phyloP scores from a whole-genome alignment of 2,113 vertebrate genomes.

The Campylorhamphus procurvoides region DNA sequence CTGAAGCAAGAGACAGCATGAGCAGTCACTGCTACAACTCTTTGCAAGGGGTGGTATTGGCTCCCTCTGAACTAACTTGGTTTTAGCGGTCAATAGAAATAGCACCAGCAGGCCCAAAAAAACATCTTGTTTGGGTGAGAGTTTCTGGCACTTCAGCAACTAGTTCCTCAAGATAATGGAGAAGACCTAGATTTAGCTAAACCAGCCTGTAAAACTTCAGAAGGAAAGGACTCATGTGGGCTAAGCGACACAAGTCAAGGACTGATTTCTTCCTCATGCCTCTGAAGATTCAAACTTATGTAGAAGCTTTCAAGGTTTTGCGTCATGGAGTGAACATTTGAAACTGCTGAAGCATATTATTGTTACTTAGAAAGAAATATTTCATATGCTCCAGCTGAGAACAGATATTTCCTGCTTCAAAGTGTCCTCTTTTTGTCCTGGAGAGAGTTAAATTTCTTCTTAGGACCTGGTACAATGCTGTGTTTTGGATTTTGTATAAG shows the following conservation, averaged over 20 bases:
- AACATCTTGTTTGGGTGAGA: accelerated
- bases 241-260: background rate
- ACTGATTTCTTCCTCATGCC: background rate
- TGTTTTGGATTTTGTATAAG: background rate
- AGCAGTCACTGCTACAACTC: background rate
- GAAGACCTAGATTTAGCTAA: background rate
- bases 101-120: background rate
- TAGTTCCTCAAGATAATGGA: background rate
- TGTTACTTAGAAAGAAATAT: background rate
- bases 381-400: background rate
- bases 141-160: background rate
- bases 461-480: background rate
- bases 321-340: background rate
- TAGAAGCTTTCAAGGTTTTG: background rate
- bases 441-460: background rate
- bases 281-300: background rate
- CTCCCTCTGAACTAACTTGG: accelerated
- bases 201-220: background rate
- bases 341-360: background rate
- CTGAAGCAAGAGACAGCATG: background rate
- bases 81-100: background rate
- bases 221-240: accelerated
- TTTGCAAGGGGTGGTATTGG: background rate
- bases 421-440: background rate
- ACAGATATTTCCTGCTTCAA: background rate